Percentiles rank a stretch among this genome's conserved stretches.
Evolutionary conservation across 2,888 invertebrate genomes (phyloP).

Genomic region (Watsonalla cultraria): DNA sequence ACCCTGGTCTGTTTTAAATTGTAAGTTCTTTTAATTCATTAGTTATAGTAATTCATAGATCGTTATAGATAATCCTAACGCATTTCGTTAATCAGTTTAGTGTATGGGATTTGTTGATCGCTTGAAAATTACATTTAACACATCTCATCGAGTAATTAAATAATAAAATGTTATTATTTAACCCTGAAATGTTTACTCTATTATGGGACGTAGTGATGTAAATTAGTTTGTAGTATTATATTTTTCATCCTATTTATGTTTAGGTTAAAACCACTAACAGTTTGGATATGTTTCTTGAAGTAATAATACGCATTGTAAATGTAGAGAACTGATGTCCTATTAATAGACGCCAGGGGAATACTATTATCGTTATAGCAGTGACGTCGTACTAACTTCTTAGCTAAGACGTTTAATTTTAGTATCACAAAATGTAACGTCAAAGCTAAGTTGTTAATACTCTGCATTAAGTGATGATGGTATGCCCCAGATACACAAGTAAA

Average conservation of each 20-base stretch:
- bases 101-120: constrained; percentile 33
- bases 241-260: constrained; percentile 60
- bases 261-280: constrained; percentile 50
- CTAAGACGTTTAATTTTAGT: too few relatives aligned
- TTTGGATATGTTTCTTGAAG: constrained; percentile 28
- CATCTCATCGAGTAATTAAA: constrained; percentile 19
- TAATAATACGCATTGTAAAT: constrained; percentile 32
- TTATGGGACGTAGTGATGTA: constrained; percentile 46
- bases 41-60: constrained; percentile 31
- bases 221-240: constrained; percentile 40
- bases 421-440: too few relatives aligned
- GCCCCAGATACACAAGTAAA: constrained; percentile 20
- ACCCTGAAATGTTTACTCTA: constrained; percentile 17
- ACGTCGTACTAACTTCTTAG: too few relatives aligned
- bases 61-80: constrained; percentile 30
- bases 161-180: constrained; percentile 13
- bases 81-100: constrained; percentile 48
- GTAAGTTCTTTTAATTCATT: constrained; percentile 29
- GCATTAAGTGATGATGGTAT: too few relatives aligned
- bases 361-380: too few relatives aligned
- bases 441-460: too few relatives aligned
- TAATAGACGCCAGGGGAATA: constrained; percentile 17
- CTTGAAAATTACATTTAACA: constrained; percentile 4
- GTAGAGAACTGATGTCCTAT: constrained; percentile 31
- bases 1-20: constrained; percentile 16